Base-by-base conservation (phyloP, 1,140 invertebrate genomes). In the Mycetomoellerius zeteki region DNA sequence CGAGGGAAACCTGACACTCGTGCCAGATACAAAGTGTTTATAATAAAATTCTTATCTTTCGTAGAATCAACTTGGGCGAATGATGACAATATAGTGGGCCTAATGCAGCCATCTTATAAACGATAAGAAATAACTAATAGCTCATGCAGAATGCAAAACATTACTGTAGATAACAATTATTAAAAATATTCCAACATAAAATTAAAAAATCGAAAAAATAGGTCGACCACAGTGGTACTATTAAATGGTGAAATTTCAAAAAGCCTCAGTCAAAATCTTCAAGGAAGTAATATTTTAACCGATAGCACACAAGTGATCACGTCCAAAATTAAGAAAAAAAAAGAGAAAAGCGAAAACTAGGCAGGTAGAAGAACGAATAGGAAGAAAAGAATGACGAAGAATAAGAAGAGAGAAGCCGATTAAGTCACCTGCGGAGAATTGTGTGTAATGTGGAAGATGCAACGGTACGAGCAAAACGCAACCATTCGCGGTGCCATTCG, bases 391-490 rank as follows among this genome's bases (percentile, higher is more conserved):
- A 58, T 43, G 56, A 78, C 64, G 58, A 33, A 56, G 69, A 73
- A 27, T 21, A 60, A 47, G 37, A 75, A 50, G 54, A 52, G 54
- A 52, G 60, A 77, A 85, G 81, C 69, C 86, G 86, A 89, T 87
- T 87, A 85, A 89, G 88, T 88, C 86, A 75, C 88, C 64, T 60
- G 73, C 50, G 33, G 52, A 71, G 85, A 71, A 89, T 88, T 86
- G 69, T 82, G 77, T 64, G 87, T 76, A 71, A 65, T 73, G 50
- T 60, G 87, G 56, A 88, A 78, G 87, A 82, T 75, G 75, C 75
- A 71, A 72, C 62, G 33, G 69, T 56, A 86, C 69, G 84, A 75
- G 86, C 85, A 81, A 86, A 86, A 86, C 50, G 67, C 56, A 60
- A 60, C 60, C 73, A 78, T 80, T 77, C 52, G 67, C 58, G 71